These are phyloP conservation scores for Drosophila rufa DNA, from an alignment of 1,140 invertebrate species.

Conservation along the genomic window DNA sequence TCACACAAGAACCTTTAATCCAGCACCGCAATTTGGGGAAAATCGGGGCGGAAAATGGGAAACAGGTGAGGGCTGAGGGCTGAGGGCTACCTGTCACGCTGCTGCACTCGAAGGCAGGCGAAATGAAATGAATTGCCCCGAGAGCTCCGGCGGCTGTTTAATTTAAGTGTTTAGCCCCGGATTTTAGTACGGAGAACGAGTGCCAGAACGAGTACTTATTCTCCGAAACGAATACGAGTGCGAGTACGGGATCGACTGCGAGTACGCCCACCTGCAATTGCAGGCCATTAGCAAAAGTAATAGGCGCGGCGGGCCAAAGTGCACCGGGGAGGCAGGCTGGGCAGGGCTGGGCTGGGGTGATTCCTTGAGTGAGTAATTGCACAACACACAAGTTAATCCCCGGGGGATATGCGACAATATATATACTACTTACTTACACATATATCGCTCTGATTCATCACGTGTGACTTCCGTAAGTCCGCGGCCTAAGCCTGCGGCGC, in stretches of 20 bases:
- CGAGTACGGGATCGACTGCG: neutral
- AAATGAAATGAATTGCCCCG: conserved; percentile 72
- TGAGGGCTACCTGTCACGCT: conserved; percentile 48
- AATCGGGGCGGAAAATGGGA: neutral
- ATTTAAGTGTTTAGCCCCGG: conserved; percentile 65
- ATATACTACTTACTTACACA: conserved; percentile 13
- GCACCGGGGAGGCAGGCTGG: conserved; percentile 41
- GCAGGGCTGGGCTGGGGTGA: neutral
- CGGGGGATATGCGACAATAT: conserved; percentile 9
- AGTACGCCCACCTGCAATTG: conserved; percentile 56
- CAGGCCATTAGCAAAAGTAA: conserved; percentile 79
- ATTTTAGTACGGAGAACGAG: conserved; percentile 5
- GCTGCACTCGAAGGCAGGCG: conserved; percentile 25
- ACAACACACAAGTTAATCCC: conserved; percentile 46
- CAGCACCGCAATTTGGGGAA: neutral
- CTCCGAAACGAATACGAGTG: neutral
- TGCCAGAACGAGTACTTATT: no score
- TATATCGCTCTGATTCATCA: conserved; percentile 37
- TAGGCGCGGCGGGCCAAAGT: conserved; percentile 75
- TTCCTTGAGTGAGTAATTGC: conserved; percentile 51
- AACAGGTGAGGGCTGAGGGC: neutral
- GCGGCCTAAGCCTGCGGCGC: conserved; percentile 36
- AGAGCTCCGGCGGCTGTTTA: conserved; percentile 74
- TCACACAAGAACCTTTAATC: conserved; percentile 1
- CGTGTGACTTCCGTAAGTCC: conserved; percentile 53